Base-by-base conservation (phyloP, 2,888 invertebrate species). In the Monochamus alternatus region DNA sequence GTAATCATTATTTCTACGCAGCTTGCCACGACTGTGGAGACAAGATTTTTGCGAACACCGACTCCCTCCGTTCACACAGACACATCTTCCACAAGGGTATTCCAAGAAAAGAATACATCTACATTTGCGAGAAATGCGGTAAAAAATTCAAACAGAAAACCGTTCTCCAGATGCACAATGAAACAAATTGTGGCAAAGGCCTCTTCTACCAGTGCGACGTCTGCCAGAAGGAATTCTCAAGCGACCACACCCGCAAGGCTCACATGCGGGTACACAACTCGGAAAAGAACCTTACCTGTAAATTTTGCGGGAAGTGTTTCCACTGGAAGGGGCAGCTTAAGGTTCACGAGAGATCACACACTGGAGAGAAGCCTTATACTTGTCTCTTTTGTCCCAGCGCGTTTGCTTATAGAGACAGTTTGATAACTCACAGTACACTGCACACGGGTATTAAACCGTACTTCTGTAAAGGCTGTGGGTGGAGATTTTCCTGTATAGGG, bases 351-450 rank as follows among this genome's bases (percentile, higher is more conserved):
- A 86, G 90, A 38, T 87, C 88, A 0, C 91, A 91, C 79, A 90
- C 89, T 0, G 90, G 90, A 14, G 89, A 89, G 76, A 91, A 91
- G 77, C 91, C 91, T 3, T 91, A 89, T 80, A 88, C 89, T 80
- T 91, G 91, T 80, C 86, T 85, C 65, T 85, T 84, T 75, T 87
- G 87, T 72, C 84, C 86, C 0, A 87, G 87, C 75, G 84, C 88
- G 12, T 91, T 91, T 83, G 87, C 88, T 0, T 89, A 90, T 83
- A 87, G 89, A 0, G 90, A 90, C 81, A 90, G 89, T 81, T 85
- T 90, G 62, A 86, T 89, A 2, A 90, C 89, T 2, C 91, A 91
- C 82, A 89, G 88, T 69, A 89, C 89, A 30, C 80, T 90, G 58
- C 90, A 90, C 74, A 89, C 89, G 0, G 89, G 89, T 22, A 85